Evolutionary conservation across 1,140 invertebrate genomes (phyloP).

Genomic region (Micrasema minimum): DNA sequence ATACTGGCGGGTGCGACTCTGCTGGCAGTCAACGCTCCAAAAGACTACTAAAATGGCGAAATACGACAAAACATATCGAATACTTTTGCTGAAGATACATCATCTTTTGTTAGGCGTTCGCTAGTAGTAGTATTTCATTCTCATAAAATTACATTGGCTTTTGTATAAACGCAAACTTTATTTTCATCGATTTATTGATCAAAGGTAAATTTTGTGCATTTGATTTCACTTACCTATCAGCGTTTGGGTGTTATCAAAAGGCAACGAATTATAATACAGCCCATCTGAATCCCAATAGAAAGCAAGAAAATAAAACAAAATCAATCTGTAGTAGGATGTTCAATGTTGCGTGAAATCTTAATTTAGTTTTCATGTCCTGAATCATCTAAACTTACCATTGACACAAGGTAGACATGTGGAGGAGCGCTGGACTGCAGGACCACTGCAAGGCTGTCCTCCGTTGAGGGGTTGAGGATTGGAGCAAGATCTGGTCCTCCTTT

Average conservation of each 20-base stretch:
- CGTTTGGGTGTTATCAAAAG: slow-evolving; percentile 49
- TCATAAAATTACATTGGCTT: too few relatives aligned
- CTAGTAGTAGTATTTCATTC: too few relatives aligned
- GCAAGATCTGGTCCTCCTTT: slow-evolving; percentile 85
- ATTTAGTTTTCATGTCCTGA: too few relatives aligned
- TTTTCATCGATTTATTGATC: too few relatives aligned
- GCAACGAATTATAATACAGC: slow-evolving; percentile 43
- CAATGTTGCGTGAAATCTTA: too few relatives aligned
- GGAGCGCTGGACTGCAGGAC: slow-evolving; percentile 81
- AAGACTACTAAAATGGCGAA: too few relatives aligned
- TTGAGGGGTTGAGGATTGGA: slow-evolving; percentile 90
- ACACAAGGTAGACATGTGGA: slow-evolving; percentile 85
- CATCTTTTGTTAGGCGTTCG: too few relatives aligned
- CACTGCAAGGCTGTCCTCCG: slow-evolving; percentile 83
- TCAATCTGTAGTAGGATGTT: too few relatives aligned
- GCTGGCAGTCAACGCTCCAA: slow-evolving; percentile 87
- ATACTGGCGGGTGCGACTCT: slow-evolving; percentile 82
- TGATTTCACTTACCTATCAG: slow-evolving; percentile 48
- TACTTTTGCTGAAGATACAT: too few relatives aligned
- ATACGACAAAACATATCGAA: too few relatives aligned
- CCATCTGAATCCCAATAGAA: slow-evolving; percentile 42
- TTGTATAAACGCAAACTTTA: too few relatives aligned
- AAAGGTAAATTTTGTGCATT: too few relatives aligned
- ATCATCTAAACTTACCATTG: slow-evolving; percentile 57
- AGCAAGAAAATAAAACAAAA: slow-evolving; percentile 16